Evolutionary conservation across 2,797 vertebrate genomes (phyloP), one percentile per base, ranked within the genome.

Genomic region (Spheniscus humboldti): DNA sequence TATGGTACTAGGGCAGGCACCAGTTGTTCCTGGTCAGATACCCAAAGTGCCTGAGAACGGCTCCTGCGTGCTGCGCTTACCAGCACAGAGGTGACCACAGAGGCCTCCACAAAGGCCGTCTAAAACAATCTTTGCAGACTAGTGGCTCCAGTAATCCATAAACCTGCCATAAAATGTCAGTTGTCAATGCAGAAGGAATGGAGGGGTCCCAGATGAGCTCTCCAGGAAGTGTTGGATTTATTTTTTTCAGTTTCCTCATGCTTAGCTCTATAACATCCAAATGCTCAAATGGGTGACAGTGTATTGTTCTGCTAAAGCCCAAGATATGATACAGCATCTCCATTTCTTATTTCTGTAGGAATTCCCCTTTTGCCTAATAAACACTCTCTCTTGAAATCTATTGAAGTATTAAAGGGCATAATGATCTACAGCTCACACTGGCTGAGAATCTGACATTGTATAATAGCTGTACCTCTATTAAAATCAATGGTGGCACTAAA

Each of bases 281-380:
- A 75, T 37, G 50, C 35, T 88, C 6, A 18, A 50, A 43, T 15
- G 39, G 47, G 12, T 80, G 56, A 47, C 6, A 5, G 9, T 33
- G 15, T 77, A 53, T 86, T 69, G 13, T 72, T 87, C 43, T 73
- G 8, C 48, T 91, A 48, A 72, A 88, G 23, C 35, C 39, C 62
- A 81, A 92, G 68, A 57, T 52, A 59, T 47, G 43, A 74, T 66
- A 68, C 47, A 64, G 52, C 35, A 68, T 77, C 33, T 72, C 27
- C 18, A 47, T 72, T 75, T 92, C 59, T 84, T 45, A 68, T 89
- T 90, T 74, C 83, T 92, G 24, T 77, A 83, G 72, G 57, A 92
- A 91, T 86, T 93, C 53, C 45, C 52, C 55, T 91, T 94, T 94
- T 93, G 89, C 72, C 37, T 77, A 91, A 85, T 86, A 92, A 93